Evolutionary conservation across 2,888 invertebrate genomes (phyloP), one percentile per base, ranked within the genome.

Genomic region (Kryphioiulus occultus): DNA sequence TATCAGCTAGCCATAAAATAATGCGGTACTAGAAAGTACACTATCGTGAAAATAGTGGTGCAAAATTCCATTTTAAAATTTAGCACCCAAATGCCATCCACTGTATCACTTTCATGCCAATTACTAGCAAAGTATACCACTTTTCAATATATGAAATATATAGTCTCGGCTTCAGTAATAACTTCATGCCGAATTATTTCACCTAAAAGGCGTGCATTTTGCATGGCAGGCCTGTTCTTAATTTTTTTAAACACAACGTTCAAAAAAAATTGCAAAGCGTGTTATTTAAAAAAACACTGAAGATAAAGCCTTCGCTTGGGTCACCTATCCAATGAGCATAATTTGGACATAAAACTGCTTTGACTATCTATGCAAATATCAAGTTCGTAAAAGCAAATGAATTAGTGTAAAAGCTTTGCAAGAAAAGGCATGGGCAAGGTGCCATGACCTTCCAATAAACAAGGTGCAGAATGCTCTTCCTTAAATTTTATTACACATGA

Each of bases 101-200:
- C 78, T 78, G 15, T 78, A 78, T 78, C 78, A 78, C 30, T 78
- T 78, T 78, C 78, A 78, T 30, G 78, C 78, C 78, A 78, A 30
- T 78, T 78, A 32, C 30, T 4, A 32, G 78, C 26, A 26, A 17
- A 78, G 68, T 68, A 26, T 26, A 68, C 26, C 68, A 26, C n/a
- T 78, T 78, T 78, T 78, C 30, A 4, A 78, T 15, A 78, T 30
- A 0, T 30, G 17, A 78, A 78, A 78, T 53, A 53, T n/a, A 53
- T 78, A 78, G 30, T 32, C 30, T 30, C 15, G 30, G 30, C n/a
- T 78, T 78, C 78, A 78, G 30, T 30, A 78, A 30, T 30, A 78
- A 30, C 30, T 30, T 78, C 30, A 78, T 78, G 78, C 30, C 30
- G 30, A 78, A 78, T 78, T 78, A 78, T 78, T 78, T 12, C 78